Base-by-base conservation (phyloP, 2,888 invertebrate genomes). In the Chrysotoxum bicinctum region DNA sequence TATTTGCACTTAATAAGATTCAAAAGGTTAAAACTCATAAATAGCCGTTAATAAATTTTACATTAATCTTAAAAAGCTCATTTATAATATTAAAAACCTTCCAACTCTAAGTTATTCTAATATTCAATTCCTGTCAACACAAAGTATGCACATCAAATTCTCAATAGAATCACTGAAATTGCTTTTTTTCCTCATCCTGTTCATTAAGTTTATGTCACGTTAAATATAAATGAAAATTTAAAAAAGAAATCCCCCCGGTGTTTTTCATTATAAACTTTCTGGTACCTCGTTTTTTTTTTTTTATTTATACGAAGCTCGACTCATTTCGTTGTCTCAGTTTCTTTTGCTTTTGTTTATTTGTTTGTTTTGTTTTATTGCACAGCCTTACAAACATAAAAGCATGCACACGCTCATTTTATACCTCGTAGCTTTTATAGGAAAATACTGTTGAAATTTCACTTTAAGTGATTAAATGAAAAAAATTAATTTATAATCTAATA, bases 241-340 rank as follows among this genome's bases (percentile, higher is more conserved):
- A 45, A 54, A 72, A 26, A 23, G 48, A 35, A 74, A 56, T 60
- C 69, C 69, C 74, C 45, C 52, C 40, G 74, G 79, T 74, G 64
- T 79, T 83, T 83, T 83, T 79, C 74, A 79, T 83, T 83, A 79
- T 74, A 74, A 69, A 79, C 64, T 83, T 83, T 78, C 56, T 37
- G 69, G 16, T 74, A 52, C 48, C 72, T 70, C 69, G 62, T 40
- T 78, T 73, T 69, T 32, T 78, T 73, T 69, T 69, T 73, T 72
- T 74, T 23, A 73, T 73, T 73, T 43, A 45, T 62, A 48, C 50
- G 73, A 62, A 69, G 58, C 78, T 64, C 43, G 16, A 78, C 73
- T 73, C 56, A 35, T 69, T 83, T 66, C 21, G 6, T 16, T 37
- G 30, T 66, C 35, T 40, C 54, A 23, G 19, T 26, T 23, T 52